Evolutionary conservation across 2,888 invertebrate species (phyloP).

Genomic region (Acleris literana): DNA sequence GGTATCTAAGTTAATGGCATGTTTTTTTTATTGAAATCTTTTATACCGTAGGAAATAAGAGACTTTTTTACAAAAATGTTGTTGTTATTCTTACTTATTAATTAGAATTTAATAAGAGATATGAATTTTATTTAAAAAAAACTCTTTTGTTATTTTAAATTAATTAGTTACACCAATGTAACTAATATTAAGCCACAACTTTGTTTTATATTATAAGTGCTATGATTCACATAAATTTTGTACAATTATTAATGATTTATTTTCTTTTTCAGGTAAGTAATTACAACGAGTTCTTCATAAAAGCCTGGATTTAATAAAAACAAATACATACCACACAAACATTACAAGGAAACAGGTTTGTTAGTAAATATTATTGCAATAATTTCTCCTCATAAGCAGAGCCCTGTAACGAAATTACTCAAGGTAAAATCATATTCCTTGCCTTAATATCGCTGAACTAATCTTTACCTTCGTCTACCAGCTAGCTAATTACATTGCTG

Average conservation of each 20-base stretch:
- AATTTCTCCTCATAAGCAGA: neutral
- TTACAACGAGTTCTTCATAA: neutral
- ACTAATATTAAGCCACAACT: too few species aligned
- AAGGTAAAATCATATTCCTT: conserved; percentile 18
- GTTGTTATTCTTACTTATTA: too few species aligned
- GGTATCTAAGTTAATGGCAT: too few species aligned
- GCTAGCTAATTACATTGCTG: conserved; percentile 28
- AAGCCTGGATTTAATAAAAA: neutral
- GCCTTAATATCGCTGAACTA: conserved; percentile 30
- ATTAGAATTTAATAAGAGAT: too few species aligned
- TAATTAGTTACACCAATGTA: too few species aligned
- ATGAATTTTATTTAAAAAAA: too few species aligned
- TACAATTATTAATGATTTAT: neutral
- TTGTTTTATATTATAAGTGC: too few species aligned
- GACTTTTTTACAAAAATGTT: too few species aligned
- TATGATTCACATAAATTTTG: too few species aligned
- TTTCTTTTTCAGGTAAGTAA: conserved; percentile 23
- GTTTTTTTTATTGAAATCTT: too few species aligned
- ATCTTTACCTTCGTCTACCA: conserved; percentile 23
- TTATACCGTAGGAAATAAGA: too few species aligned
- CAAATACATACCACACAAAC: neutral
- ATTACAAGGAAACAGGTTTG: neutral
- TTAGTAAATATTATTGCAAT: conserved; percentile 12
- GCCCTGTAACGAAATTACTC: conserved; percentile 8
- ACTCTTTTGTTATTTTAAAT: too few species aligned